Conservation (phyloP, 1,140 invertebrate genomes). For the Leucophenga varia region DNA sequence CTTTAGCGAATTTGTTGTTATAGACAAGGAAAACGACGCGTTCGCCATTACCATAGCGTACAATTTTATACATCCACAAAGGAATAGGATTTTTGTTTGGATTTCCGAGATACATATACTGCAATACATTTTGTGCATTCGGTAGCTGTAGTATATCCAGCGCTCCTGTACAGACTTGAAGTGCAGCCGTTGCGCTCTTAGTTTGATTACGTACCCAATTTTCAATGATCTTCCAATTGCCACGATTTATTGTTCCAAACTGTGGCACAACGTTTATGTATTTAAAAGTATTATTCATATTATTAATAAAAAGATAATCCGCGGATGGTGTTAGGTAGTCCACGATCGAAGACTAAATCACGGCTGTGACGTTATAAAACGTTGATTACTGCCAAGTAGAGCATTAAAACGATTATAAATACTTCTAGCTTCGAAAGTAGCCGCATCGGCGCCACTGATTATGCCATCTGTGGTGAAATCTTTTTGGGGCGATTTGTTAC, state of each 20-base stretch:
- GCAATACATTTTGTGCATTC: background rate
- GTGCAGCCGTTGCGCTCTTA: background rate
- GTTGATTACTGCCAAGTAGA: background rate
- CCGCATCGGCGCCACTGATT: constrained; percentile 12
- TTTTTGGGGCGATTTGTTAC: background rate
- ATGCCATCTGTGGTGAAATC: constrained; percentile 15
- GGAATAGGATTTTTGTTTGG: constrained; percentile 18
- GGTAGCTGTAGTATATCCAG: constrained; percentile 3
- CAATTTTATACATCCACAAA: constrained; percentile 23
- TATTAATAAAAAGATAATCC: constrained; percentile 17
- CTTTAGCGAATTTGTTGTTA: constrained; percentile 20
- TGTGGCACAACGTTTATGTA: constrained; percentile 58
- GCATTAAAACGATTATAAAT: background rate
- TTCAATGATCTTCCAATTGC: constrained; percentile 57
- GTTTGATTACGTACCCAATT: constrained; percentile 20
- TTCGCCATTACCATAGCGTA: constrained; percentile 3
- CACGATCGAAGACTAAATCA: constrained; percentile 19
- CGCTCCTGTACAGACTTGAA: constrained; percentile 20
- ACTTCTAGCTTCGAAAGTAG: constrained; percentile 13
- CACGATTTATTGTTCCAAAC: constrained; percentile 56
- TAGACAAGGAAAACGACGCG: constrained; percentile 21
- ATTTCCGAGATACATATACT: constrained; percentile 7
- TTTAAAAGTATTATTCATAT: constrained; percentile 48
- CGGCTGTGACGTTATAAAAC: too few relatives aligned
- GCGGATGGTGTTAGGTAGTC: constrained; percentile 26